phyloP scores from a whole-genome alignment of 2,113 vertebrate species.

The Chinchilla lanigera region DNA sequence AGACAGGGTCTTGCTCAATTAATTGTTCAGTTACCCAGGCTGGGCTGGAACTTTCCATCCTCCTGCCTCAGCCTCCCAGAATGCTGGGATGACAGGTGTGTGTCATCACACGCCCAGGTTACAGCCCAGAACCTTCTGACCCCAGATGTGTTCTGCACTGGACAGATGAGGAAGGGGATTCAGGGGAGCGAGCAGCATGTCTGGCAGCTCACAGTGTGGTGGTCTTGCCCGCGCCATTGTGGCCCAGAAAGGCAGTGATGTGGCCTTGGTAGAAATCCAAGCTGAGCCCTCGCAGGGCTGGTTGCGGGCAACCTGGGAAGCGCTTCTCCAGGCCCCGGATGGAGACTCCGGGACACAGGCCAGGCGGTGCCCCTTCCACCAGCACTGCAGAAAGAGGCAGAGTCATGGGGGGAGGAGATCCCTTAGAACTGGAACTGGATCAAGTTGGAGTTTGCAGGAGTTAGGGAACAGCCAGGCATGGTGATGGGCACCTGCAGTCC shows the following conservation, averaged over 20 bases:
- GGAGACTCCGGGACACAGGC: conserved; percentile 88
- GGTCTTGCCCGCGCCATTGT: conserved; percentile 95
- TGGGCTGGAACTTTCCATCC: neutral
- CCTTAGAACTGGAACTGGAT: neutral
- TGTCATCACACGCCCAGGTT: neutral
- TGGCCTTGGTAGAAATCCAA: conserved; percentile 94
- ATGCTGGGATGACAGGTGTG: neutral
- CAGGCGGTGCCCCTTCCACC: conserved; percentile 88
- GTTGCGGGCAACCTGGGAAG: conserved; percentile 88
- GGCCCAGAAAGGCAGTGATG: conserved; percentile 95
- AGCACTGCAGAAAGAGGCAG: conserved; percentile 82
- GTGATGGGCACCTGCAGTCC: neutral
- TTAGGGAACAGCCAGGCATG: neutral
- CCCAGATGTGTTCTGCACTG: neutral
- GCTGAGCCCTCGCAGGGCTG: conserved; percentile 91
- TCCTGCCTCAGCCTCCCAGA: neutral
- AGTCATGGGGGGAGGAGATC: rapidly evolving
- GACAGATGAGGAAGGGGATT: neutral
- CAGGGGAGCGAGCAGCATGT: rapidly evolving
- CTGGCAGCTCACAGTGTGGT: conserved; percentile 91
- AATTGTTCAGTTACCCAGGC: neutral
- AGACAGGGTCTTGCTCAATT: neutral
- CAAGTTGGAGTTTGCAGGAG: neutral
- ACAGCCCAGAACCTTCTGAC: neutral
- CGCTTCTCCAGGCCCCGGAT: conserved; percentile 92